Base-by-base conservation (phyloP, 2,888 invertebrate species). In the Linyphia triangularis region DNA sequence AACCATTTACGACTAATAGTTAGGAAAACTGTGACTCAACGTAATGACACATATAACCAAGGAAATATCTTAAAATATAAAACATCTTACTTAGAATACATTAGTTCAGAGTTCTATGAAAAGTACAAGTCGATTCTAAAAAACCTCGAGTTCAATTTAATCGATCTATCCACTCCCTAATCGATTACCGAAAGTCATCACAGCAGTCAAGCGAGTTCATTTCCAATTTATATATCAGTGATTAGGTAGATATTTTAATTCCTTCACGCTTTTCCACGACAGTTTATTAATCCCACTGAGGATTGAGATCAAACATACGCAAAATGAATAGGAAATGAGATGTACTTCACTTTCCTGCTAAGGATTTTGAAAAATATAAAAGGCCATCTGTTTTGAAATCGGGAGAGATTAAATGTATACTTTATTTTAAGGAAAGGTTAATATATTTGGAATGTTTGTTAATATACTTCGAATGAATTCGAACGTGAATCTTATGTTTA, bases 101-200 rank as follows among this genome's bases (percentile, higher is more conserved):
- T n/a, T n/a, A n/a, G n/a, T n/a, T n/a, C n/a, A n/a, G n/a, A n/a
- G n/a, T n/a, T n/a, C n/a, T n/a, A n/a, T n/a, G n/a, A 59, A 59
- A 16, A 1, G n/a, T 16, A n/a, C 59, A 26, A 65, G 28, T 43
- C 26, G 37, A 22, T 43, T n/a, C 40, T 24, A 24, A 16, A 70
- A 70, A n/a, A n/a, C n/a, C 67, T n/a, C 16, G 30, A 5, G 22
- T 61, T 26, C 26, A 63, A 72, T 43, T 82, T 40, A 70, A 82
- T 82, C 72, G 82, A 82, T 82, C 63, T 40, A 10, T 0, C 4
- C 30, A 26, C 63, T 51, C 51, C n/a, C 43, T 24, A 83, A 83
- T 83, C 83, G 83, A 83, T 83, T 73, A 73, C 73, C 73, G 63
- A 30, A 73, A 83, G 73, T 73, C 73, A 73, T 83, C 83, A 83